Conservation (phyloP, 2,888 invertebrate species). For the Mayetiola destructor region DNA sequence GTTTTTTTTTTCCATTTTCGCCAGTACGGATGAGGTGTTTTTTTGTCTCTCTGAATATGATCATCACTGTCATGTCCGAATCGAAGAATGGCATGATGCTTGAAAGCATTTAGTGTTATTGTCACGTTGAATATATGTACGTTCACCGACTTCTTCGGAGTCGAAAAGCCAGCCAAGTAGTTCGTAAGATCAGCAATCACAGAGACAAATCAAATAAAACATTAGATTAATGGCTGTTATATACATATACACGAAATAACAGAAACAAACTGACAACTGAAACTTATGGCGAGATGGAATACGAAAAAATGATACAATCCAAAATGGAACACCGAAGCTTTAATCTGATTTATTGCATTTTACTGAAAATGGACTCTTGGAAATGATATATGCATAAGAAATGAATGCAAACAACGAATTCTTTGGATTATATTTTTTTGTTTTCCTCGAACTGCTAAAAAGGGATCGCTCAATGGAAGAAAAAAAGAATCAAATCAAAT, state of each 20-base stretch:
- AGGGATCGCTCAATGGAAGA: no score
- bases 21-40: no score
- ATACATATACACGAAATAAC: neutral
- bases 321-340: neutral
- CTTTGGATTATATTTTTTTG: no score
- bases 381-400: neutral
- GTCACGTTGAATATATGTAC: no score
- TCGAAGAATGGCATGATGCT: no score
- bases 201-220: slow-evolving; percentile 1
- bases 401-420: neutral
- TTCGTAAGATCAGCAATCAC: no score
- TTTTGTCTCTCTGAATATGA: no score
- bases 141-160: slow-evolving; percentile 1
- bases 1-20: no score
- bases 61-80: no score
- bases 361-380: slow-evolving; percentile 3
- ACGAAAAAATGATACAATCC: neutral
- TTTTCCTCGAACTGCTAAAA: no score
- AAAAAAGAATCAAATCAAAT: no score
- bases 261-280: neutral
- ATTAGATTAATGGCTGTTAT: slow-evolving; percentile 6
- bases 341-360: slow-evolving; percentile 12
- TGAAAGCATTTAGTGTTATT: neutral
- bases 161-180: slow-evolving; percentile 8
- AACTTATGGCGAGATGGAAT: no score